Conservation (phyloP, 2,113 vertebrate genomes). For the Pituophis catenifer region DNA sequence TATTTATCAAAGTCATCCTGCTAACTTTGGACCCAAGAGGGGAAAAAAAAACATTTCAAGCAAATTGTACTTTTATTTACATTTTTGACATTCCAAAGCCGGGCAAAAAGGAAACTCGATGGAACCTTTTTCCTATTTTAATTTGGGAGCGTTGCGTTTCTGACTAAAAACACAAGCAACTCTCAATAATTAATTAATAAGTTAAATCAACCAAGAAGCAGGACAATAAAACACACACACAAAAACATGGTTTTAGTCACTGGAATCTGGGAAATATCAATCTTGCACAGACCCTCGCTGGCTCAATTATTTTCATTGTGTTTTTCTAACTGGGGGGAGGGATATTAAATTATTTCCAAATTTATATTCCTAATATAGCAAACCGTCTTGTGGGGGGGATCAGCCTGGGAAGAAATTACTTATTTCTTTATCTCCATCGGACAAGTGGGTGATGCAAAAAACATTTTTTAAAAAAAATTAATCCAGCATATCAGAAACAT, state of each 20-base stretch:
- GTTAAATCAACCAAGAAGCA: neutral
- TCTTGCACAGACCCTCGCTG: neutral
- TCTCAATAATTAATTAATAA: neutral
- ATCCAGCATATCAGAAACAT: neutral
- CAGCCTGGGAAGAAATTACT: neutral
- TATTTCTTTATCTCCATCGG: neutral
- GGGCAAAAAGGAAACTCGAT: neutral
- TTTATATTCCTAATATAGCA: neutral
- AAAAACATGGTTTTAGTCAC: accelerated
- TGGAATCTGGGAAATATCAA: neutral
- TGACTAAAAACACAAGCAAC: neutral
- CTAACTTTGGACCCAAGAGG: neutral
- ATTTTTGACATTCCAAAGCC: neutral
- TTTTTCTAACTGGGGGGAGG: neutral
- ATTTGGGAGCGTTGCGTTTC: neutral
- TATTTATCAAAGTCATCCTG: neutral
- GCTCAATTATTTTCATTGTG: neutral
- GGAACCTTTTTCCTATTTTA: neutral
- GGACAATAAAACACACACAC: neutral
- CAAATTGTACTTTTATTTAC: neutral
- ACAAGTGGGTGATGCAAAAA: neutral
- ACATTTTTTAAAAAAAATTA: neutral
- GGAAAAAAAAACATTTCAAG: neutral
- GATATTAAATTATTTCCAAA: neutral
- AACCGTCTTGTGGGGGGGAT: neutral